Evolutionary conservation across 2,113 vertebrate species (phyloP).

Genomic region (Garra rufa): DNA sequence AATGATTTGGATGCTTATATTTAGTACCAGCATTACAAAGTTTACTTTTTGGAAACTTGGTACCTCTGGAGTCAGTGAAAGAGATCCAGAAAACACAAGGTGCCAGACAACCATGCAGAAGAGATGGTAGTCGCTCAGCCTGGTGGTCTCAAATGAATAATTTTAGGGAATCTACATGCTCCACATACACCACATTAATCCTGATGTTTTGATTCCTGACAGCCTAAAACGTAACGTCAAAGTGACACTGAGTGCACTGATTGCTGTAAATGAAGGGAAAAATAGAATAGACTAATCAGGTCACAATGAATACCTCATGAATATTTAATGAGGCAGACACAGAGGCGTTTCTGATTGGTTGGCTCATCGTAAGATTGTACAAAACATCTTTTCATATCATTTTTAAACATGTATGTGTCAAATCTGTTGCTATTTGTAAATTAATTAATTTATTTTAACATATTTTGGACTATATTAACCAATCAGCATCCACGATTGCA

Average conservation of each 20-base stretch:
- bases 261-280: not conserved
- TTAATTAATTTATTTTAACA: too few species aligned
- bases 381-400: not conserved
- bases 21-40: too few species aligned
- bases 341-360: not conserved
- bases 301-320: not conserved
- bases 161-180: not conserved
- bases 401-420: not conserved
- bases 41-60: not conserved
- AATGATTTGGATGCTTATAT: too few species aligned
- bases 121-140: not conserved
- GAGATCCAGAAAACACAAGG: not conserved
- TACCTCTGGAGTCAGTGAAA: not conserved
- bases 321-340: not conserved
- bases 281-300: not conserved
- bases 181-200: not conserved
- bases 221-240: slow-evolving; percentile 47
- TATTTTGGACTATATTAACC: not conserved
- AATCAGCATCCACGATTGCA: not conserved
- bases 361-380: too few species aligned
- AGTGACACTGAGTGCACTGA: not conserved
- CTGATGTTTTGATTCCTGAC: slow-evolving; percentile 43
- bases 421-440: not conserved
- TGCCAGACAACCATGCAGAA: not conserved
- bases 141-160: not conserved